Percentiles rank a stretch among this genome's conserved stretches.
Evolutionary conservation across 2,113 vertebrate species (phyloP).

Genomic region (Apodemus speciosus): DNA sequence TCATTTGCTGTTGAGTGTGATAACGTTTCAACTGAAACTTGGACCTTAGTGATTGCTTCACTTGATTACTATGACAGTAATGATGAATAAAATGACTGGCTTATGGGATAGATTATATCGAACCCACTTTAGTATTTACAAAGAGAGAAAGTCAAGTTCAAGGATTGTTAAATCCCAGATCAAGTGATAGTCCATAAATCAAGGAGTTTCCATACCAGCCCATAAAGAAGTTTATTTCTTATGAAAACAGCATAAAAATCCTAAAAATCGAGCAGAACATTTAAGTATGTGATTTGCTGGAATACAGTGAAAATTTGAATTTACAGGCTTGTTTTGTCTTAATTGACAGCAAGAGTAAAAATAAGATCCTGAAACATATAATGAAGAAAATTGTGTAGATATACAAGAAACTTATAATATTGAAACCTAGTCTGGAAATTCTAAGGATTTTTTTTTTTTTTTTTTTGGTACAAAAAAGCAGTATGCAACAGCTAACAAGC

Average conservation of each 20-base stretch:
- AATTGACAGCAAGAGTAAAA: neutral
- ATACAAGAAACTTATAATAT: neutral
- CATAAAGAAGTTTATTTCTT: constrained; percentile 52
- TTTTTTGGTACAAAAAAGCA: neutral
- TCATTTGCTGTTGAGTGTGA: constrained; percentile 47
- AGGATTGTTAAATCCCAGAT: constrained; percentile 44
- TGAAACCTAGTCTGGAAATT: neutral
- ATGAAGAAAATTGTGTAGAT: neutral
- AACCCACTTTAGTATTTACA: constrained; percentile 32
- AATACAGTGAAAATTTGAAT: constrained; percentile 37
- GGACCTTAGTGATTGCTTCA: constrained; percentile 24
- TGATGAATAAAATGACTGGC: constrained; percentile 34
- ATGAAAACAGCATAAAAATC: neutral
- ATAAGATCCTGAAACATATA: constrained; percentile 17
- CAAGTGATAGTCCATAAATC: constrained; percentile 26
- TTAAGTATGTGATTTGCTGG: constrained; percentile 23
- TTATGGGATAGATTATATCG: constrained; percentile 27
- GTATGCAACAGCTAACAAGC: neutral
- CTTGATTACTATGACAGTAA: constrained; percentile 58
- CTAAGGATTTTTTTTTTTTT: neutral
- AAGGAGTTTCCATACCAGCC: constrained; percentile 13
- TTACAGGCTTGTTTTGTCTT: constrained; percentile 20
- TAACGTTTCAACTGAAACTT: constrained; percentile 41
- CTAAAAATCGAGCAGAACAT: constrained; percentile 35
- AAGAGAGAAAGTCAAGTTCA: constrained; percentile 64